phyloP scores from a whole-genome alignment of 2,797 vertebrate species.

The Erpetoichthys calabaricus region DNA sequence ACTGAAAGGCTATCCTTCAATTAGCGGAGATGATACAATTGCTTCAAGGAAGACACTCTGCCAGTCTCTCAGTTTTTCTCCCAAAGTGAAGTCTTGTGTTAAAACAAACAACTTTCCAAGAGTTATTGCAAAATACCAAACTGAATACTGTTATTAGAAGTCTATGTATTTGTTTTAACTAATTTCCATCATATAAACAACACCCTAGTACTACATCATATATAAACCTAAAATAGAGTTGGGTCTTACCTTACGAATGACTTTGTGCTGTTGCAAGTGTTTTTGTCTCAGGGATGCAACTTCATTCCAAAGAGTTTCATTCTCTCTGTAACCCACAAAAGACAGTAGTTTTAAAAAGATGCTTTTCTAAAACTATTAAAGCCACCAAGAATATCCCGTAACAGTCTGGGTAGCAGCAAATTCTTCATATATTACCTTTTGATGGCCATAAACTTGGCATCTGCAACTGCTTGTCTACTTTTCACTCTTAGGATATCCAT shows the following conservation, averaged over 20 bases:
- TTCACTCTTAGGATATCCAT: conserved; percentile 18
- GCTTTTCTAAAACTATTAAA: neutral
- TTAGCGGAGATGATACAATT: too few species aligned
- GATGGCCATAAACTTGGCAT: conserved; percentile 20
- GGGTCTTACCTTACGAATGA: conserved; percentile 22
- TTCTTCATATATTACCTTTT: conserved; percentile 14
- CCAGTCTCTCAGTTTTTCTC: too few species aligned
- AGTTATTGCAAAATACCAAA: too few species aligned
- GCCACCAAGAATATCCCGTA: neutral
- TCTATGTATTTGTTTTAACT: too few species aligned
- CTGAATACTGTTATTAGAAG: too few species aligned
- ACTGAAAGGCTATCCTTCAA: too few species aligned
- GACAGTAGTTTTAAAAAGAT: neutral
- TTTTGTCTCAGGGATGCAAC: conserved; percentile 17
- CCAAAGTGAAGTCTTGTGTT: too few species aligned
- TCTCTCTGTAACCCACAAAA: conserved; percentile 14
- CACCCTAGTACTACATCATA: too few species aligned
- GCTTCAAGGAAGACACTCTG: too few species aligned
- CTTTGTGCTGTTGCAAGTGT: conserved; percentile 22
- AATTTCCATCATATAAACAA: too few species aligned
- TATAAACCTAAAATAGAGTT: too few species aligned
- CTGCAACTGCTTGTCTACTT: conserved; percentile 18
- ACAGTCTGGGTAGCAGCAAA: neutral
- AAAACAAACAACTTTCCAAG: too few species aligned
- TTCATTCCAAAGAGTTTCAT: conserved; percentile 23